Conservation (phyloP, 2,888 invertebrate genomes). For the Leptinotarsa rubiginosa region DNA sequence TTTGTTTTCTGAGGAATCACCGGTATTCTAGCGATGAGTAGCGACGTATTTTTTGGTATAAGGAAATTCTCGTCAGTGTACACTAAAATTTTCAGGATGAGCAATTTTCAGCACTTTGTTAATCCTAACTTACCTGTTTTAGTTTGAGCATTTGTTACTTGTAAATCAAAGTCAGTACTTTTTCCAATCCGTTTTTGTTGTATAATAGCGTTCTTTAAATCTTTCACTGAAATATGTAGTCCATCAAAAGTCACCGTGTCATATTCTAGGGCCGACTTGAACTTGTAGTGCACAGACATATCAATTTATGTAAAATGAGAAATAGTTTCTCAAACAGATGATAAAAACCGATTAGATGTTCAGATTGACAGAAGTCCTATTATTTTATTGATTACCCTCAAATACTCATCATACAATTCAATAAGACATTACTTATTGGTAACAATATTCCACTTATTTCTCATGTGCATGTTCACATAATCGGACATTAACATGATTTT, state of each 20-base stretch:
- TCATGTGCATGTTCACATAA: no score
- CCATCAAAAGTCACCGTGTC: constrained; percentile 98
- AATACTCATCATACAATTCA: not conserved
- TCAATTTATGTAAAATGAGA: constrained; percentile 29
- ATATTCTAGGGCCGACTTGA: constrained; percentile 95
- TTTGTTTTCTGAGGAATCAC: constrained; percentile 80
- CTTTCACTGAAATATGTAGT: constrained; percentile 93
- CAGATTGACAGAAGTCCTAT: constrained; percentile 14
- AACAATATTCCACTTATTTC: not conserved
- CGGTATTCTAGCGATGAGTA: constrained; percentile 94
- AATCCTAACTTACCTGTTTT: constrained; percentile 84
- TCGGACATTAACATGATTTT: not conserved
- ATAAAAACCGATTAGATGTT: constrained; percentile 20
- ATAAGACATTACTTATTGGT: not conserved
- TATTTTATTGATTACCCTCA: not conserved
- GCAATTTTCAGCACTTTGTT: constrained; percentile 1
- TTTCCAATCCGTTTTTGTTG: constrained; percentile 95
- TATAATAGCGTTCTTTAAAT: constrained; percentile 94
- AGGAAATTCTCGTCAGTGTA: constrained; percentile 91
- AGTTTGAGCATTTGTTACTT: constrained; percentile 96
- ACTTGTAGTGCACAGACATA: constrained; percentile 99
- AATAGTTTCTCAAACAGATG: constrained; percentile 19
- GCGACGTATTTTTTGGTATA: constrained; percentile 97
- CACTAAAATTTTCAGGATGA: constrained; percentile 71
- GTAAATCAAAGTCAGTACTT: constrained; percentile 94